These are phyloP conservation scores for Rhynchonema sp. DNA, from an alignment of 2,888 invertebrate species.

Conservation along the genomic window DNA sequence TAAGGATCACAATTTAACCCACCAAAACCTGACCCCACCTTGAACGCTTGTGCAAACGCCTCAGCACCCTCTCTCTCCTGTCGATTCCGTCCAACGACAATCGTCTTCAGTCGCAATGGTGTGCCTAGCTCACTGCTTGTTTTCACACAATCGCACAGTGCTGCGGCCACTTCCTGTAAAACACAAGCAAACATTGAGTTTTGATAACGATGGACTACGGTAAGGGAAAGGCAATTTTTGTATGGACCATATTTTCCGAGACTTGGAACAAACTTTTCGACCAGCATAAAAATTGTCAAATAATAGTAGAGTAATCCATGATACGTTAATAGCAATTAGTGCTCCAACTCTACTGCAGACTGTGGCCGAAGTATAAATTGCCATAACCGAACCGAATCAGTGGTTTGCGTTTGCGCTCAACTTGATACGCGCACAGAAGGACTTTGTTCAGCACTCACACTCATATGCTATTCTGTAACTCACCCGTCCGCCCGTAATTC, in stretches of 20 bases:
- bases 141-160: conserved; percentile 47
- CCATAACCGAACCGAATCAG: too few species aligned
- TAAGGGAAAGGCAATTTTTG: too few species aligned
- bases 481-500: conserved; percentile 56
- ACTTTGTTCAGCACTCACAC: neutral
- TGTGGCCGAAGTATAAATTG: too few species aligned
- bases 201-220: too few species aligned
- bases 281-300: too few species aligned
- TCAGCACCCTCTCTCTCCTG: conserved; percentile 79
- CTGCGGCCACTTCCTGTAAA: conserved; percentile 48
- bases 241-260: too few species aligned
- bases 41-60: conserved; percentile 62
- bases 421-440: too few species aligned
- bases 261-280: too few species aligned
- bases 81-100: conserved; percentile 78
- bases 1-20: neutral
- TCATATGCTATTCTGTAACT: conserved; percentile 2
- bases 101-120: conserved; percentile 54
- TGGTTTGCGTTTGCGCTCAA: too few species aligned
- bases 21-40: conserved; percentile 39
- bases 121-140: conserved; percentile 42
- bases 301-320: too few species aligned
- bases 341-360: neutral
- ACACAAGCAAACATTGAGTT: too few species aligned
- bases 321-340: too few species aligned